Evolutionary conservation across 2,888 invertebrate genomes (phyloP).

Genomic region (Drosophila longiperda): DNA sequence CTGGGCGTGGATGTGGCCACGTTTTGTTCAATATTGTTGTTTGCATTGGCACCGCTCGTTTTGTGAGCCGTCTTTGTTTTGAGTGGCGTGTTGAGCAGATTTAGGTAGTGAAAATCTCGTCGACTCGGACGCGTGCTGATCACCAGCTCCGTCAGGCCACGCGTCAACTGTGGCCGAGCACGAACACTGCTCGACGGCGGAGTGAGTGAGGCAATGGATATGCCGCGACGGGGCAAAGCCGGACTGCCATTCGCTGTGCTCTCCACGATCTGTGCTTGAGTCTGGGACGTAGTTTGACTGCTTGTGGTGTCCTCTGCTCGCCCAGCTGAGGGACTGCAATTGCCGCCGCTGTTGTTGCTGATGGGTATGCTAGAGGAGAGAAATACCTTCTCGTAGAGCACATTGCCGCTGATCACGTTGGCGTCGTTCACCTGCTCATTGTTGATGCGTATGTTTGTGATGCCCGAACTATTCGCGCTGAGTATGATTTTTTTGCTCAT

Average conservation of each 20-base stretch:
- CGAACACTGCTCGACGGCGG: constrained; percentile 25
- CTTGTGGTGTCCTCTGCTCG: constrained; percentile 24
- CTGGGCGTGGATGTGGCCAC: constrained; percentile 24
- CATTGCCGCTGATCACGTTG: constrained; percentile 64
- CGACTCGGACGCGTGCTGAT: constrained; percentile 84
- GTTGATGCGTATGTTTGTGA: constrained; percentile 84
- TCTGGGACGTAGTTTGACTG: constrained; percentile 25
- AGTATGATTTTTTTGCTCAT: constrained; percentile 83
- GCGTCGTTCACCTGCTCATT: constrained; percentile 66
- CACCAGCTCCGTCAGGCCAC: constrained; percentile 84
- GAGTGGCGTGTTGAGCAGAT: constrained; percentile 67
- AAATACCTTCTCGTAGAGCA: constrained; percentile 84
- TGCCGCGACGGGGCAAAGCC: constrained; percentile 51
- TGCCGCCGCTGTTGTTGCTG: constrained; percentile 38
- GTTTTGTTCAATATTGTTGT: constrained; percentile 79
- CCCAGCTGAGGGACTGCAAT: constrained; percentile 8
- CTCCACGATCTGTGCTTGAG: constrained; percentile 20
- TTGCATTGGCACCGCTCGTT: constrained; percentile 55
- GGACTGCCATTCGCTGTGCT: constrained; percentile 47
- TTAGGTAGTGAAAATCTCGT: constrained; percentile 80
- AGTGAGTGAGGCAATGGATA: constrained; percentile 31
- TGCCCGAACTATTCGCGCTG: constrained; percentile 82
- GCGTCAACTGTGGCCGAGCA: constrained; percentile 74
- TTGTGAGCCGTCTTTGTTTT: constrained; percentile 55
- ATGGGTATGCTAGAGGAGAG: constrained; percentile 81